Base-by-base conservation (phyloP, 2,797 vertebrate species). In the Helicolenus hilgendorfi region DNA sequence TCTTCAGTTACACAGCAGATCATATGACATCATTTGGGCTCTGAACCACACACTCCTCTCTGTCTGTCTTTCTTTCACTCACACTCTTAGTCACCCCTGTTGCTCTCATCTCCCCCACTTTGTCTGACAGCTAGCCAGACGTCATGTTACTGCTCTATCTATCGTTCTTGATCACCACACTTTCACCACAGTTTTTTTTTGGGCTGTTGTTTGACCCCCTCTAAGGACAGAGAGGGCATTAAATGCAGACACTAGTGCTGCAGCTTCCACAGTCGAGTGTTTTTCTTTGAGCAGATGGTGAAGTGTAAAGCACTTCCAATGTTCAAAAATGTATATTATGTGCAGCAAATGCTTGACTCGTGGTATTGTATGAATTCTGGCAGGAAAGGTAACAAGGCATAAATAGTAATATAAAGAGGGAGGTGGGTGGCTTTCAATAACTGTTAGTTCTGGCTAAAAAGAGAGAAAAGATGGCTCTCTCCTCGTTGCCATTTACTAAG, bases 381-480 rank as follows among this genome's bases (percentile, higher is more conserved):
- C 68, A 65, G 38, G 20, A 8, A 56, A 55, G n/a, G 18, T 78
- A 84, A 88, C 26, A 72, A 79, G 72, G 77, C 49, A 77, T 87
- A 79, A 79, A 86, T 84, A 56, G 79, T 76, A 56, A 70, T 82
- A 78, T 79, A 77, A 70, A 87, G 77, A 83, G 15, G 60, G 45
- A 75, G 24, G 84, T 91, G 85, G 92, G 90, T 63, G 79, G 77
- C 72, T 89, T 90, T 92, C 69, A 87, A 64, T 88, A 89, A 79
- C 75, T 68, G 77, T 85, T 87, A 82, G 73, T 83, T 81, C 80
- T 79, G 69, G 72, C 60, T 71, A 70, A 89, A 84, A 77, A 75
- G 68, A 75, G 80, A 83, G 69, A 80, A 92, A 87, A 83, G 62
- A 92, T 91, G 82, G 14, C 78, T 85, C 72, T 79, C 38, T 78